These are phyloP conservation scores for Bradypodion ventrale DNA, from an alignment of 2,797 vertebrate genomes.

Conservation along the genomic window DNA sequence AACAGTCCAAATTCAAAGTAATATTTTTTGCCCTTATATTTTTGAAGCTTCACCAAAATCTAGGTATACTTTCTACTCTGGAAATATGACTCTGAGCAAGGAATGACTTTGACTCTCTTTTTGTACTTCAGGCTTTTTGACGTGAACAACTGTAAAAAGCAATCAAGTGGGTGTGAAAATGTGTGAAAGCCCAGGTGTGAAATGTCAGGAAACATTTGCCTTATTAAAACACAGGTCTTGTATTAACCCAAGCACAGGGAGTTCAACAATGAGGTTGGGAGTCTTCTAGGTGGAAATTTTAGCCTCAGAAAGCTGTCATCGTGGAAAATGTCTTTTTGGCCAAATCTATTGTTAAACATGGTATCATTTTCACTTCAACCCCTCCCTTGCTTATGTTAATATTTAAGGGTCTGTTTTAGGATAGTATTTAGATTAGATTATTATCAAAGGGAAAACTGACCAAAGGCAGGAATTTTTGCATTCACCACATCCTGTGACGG, in stretches of 20 bases:
- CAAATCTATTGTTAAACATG: conserved; percentile 18
- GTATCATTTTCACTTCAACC: conserved; percentile 26
- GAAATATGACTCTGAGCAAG: not conserved
- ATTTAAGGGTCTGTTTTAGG: conserved; percentile 27
- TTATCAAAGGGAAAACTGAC: conserved; percentile 13
- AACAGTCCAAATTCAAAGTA: conserved; percentile 15
- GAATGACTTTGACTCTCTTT: conserved; percentile 11
- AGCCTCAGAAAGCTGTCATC: not conserved
- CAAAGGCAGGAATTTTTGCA: conserved; percentile 6
- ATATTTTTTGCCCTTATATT: conserved; percentile 34
- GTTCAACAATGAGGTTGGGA: conserved; percentile 10
- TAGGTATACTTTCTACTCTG: not conserved
- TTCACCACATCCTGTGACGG: conserved; percentile 19
- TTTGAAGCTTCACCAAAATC: not conserved
- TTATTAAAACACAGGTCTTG: conserved; percentile 39
- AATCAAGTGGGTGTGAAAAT: conserved; percentile 41
- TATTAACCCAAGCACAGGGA: conserved; percentile 7
- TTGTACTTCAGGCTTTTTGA: not conserved
- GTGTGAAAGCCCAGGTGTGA: conserved; percentile 32
- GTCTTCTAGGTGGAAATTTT: conserved; percentile 42
- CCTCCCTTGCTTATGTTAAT: conserved; percentile 4
- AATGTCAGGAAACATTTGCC: conserved; percentile 41
- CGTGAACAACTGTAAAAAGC: not conserved
- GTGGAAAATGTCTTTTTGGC: not conserved
- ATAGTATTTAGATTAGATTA: conserved; percentile 8